A percentile compares a stretch with the other conserved stretches of the same genome.
Evolutionary conservation across 2,888 invertebrate genomes (phyloP).

Genomic region (Tridacna gigas): DNA sequence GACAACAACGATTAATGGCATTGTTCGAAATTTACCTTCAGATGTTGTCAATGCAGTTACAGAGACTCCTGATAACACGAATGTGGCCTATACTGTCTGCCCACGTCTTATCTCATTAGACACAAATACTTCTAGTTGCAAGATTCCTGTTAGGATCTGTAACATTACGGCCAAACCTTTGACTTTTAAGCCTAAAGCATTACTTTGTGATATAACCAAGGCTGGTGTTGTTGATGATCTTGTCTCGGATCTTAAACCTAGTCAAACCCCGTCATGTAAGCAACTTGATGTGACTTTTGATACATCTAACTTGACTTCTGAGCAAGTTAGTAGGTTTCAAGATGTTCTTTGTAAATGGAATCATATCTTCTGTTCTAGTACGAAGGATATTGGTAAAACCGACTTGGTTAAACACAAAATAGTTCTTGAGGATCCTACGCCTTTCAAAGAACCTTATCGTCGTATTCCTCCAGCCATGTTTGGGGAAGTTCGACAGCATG

Average conservation of each 20-base stretch:
- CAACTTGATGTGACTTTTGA: not conserved
- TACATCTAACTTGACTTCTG: not conserved
- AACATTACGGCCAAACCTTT: not conserved
- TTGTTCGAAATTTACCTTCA: not conserved
- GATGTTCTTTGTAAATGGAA: not conserved
- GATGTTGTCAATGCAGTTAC: not conserved
- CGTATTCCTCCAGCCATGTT: conserved; percentile 37
- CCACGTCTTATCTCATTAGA: not conserved
- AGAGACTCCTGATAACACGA: not conserved
- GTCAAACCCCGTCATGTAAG: not conserved
- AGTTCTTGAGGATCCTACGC: conserved; percentile 21
- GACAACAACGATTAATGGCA: not conserved
- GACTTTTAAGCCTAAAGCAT: not conserved
- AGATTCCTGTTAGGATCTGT: not conserved
- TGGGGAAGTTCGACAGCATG: conserved; percentile 42
- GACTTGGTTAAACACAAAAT: conserved; percentile 43
- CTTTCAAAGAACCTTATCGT: conserved; percentile 41
- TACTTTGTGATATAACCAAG: not conserved
- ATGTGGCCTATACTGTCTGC: not conserved
- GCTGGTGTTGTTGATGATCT: not conserved
- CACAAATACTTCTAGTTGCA: not conserved
- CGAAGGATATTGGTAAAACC: conserved; percentile 32
- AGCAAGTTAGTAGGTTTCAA: not conserved
- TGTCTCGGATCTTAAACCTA: not conserved
- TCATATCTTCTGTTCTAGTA: not conserved